These are phyloP conservation scores for Orthosia incerta DNA, from an alignment of 2,888 invertebrate genomes.

Conservation along the genomic window DNA sequence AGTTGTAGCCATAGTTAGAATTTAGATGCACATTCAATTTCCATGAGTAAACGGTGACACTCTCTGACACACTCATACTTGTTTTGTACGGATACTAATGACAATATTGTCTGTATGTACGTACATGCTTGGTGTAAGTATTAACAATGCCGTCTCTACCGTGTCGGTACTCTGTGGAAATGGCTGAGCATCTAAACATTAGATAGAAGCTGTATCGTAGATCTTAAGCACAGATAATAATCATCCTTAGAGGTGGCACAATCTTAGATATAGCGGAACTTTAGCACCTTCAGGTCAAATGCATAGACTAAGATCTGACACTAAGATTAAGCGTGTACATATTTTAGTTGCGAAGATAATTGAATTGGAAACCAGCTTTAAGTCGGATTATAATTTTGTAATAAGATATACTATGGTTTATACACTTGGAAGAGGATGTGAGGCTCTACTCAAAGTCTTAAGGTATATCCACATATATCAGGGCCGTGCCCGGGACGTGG, in stretches of 20 bases:
- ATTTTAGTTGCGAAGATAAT: constrained; percentile 33
- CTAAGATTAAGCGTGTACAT: constrained; percentile 30
- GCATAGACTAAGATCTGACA: constrained; percentile 45
- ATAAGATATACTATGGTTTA: neutral
- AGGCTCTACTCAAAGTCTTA: neutral
- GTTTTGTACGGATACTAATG: no score
- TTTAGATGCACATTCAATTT: neutral
- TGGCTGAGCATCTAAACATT: constrained; percentile 10
- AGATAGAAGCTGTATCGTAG: constrained; percentile 13
- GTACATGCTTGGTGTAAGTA: neutral
- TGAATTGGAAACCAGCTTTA: constrained; percentile 27
- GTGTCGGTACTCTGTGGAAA: neutral
- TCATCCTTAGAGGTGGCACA: constrained; percentile 11
- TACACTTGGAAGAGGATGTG: no score
- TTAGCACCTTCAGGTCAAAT: constrained; percentile 56
- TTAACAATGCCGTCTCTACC: neutral
- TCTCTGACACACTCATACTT: neutral
- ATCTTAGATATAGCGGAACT: constrained; percentile 39
- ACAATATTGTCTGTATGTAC: no score
- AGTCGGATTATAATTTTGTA: constrained; percentile 1
- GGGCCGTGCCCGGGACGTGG: no score
- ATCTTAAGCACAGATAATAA: constrained; percentile 28
- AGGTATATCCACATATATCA: no score
- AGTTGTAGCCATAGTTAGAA: neutral
- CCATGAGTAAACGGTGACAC: neutral